A percentile compares a stretch with the other conserved stretches of the same genome.
Conservation (phyloP, 1,140 invertebrate genomes). For the Trichomalopsis sarcophagae region DNA sequence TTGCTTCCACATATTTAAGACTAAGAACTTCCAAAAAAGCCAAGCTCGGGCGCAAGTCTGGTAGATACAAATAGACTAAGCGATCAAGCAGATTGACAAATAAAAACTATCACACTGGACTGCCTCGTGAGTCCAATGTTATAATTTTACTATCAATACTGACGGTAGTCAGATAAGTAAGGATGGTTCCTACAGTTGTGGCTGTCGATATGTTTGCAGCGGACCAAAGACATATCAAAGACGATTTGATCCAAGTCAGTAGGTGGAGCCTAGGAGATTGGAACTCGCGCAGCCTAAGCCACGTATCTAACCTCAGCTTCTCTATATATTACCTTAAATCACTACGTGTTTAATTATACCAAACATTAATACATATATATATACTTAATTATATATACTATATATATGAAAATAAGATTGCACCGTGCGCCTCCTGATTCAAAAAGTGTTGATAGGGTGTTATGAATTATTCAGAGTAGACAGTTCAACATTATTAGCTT, state of each 20-base stretch:
- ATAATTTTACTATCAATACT: slow-evolving; percentile 62
- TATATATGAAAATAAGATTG: slow-evolving; percentile 57
- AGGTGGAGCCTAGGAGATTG: slow-evolving; percentile 74
- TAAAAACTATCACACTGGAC: slow-evolving; percentile 28
- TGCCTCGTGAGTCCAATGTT: slow-evolving; percentile 52
- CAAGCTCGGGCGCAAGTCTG: neutral
- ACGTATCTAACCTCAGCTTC: slow-evolving; percentile 76
- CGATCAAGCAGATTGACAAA: slow-evolving; percentile 1
- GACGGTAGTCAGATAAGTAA: slow-evolving; percentile 58
- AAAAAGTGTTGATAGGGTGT: slow-evolving; percentile 59
- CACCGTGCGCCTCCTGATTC: slow-evolving; percentile 67
- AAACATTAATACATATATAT: slow-evolving; percentile 66
- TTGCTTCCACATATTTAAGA: slow-evolving; percentile 5
- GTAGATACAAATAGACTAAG: slow-evolving; percentile 16
- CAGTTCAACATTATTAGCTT: neutral
- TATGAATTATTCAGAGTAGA: neutral
- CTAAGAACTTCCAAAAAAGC: slow-evolving; percentile 27
- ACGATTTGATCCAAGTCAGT: slow-evolving; percentile 75
- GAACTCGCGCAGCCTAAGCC: slow-evolving; percentile 74
- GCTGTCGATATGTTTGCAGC: slow-evolving; percentile 75
- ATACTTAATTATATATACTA: slow-evolving; percentile 54
- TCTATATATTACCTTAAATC: slow-evolving; percentile 75
- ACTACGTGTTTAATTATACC: slow-evolving; percentile 74
- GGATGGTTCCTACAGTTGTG: slow-evolving; percentile 73
- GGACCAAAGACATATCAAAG: slow-evolving; percentile 72